Base-by-base conservation (phyloP, 2,113 vertebrate genomes). In the Crocuta crocuta region DNA sequence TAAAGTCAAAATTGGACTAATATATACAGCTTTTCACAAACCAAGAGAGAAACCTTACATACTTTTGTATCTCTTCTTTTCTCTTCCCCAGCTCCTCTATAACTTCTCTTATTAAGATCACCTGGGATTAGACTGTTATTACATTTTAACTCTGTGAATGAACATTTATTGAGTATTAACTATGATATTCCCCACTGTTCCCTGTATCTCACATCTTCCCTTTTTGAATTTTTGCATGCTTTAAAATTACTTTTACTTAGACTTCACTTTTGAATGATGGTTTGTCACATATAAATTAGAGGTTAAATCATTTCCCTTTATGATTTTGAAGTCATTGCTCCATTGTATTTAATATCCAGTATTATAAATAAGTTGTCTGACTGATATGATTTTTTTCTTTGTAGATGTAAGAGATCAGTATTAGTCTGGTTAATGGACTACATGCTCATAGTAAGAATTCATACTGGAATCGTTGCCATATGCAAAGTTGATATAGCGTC, bases 191-290 rank as follows among this genome's bases (percentile, higher is more conserved):
- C 8, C 53, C 19, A 70, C 74, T 74, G 7, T 55, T 89, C 21
- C 58, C 74, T 87, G 2, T 35, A 89, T 78, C 31, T 89, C 70
- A 84, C 9, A 89, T 70, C 63, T 89, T 87, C 21, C 78, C 39
- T 92, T 79, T 71, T 63, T 70, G 26, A 84, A 65, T 55, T 58
- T 19, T 70, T 70, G 50, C 6, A 33, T 84, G n/a, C 33, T 84
- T 92, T 89, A 17, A 63, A 61, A 97, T 15, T 82, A 45, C 8
- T 65, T 76, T 95, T 82, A 68, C 45, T 96, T 84, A 71, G 39
- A 80, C 84, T 31, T 80, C 23, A 70, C 31, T 61, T 31, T 80
- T 43, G 85, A 80, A 35, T 88, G 74, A 68, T 80, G 17, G 10
- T 88, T 94, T 80, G 16, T 39, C 50, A 35, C 28, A 79, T 7